These are phyloP conservation scores for Bovichtus variegatus DNA, from an alignment of 2,797 vertebrate species.

Conservation along the genomic window DNA sequence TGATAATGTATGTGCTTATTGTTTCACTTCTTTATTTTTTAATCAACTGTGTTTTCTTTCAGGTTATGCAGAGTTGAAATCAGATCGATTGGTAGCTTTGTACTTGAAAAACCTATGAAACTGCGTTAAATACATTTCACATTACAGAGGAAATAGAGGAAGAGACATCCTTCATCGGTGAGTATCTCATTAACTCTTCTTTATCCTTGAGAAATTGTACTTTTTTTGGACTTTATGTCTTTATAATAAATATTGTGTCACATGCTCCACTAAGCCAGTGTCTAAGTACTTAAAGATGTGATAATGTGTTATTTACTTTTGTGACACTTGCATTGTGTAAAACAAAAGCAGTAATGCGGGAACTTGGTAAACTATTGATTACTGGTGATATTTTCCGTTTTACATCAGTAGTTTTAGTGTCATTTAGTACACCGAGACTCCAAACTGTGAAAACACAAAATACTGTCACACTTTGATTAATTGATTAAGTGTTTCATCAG, in stretches of 20 bases:
- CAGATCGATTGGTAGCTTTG: constrained; percentile 81
- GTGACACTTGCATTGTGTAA: neutral
- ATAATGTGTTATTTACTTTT: neutral
- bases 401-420: constrained; percentile 4
- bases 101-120: constrained; percentile 96
- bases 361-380: constrained; percentile 18
- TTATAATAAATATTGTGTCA: constrained; percentile 24
- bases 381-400: neutral
- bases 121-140: constrained; percentile 78
- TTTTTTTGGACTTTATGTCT: constrained; percentile 4
- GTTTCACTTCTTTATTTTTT: constrained; percentile 27
- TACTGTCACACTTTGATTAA: constrained; percentile 40
- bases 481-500: constrained; percentile 50
- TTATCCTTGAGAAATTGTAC: constrained; percentile 14
- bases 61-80: constrained; percentile 65
- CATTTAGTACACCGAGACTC: constrained; percentile 12
- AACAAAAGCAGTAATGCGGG: constrained; percentile 15
- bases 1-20: constrained; percentile 10
- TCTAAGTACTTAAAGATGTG: constrained; percentile 23
- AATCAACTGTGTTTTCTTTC: constrained; percentile 46
- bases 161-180: constrained; percentile 89
- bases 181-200: constrained; percentile 75
- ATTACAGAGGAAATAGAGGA: constrained; percentile 54
- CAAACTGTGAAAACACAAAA: constrained; percentile 23
- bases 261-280: constrained; percentile 12